A percentile compares a stretch with the other conserved stretches of the same genome.
These are phyloP conservation scores for Crax fasciolata DNA, from an alignment of 2,797 vertebrate genomes.

Conservation along the genomic window DNA sequence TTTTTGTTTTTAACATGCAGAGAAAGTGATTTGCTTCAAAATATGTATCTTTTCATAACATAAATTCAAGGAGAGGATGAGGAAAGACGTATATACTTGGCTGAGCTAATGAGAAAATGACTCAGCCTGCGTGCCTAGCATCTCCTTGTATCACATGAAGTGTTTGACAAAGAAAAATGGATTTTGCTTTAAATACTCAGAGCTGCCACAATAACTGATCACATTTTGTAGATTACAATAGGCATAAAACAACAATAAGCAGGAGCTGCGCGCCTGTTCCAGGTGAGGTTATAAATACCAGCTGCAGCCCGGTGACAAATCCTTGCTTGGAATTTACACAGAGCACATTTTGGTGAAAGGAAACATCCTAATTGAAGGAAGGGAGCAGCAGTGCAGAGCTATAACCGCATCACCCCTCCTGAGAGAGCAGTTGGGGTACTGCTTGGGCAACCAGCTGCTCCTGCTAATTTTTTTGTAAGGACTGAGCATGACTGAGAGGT, in stretches of 20 bases:
- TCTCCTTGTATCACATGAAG: slow-evolving; percentile 33
- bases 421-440: neutral
- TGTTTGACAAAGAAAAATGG: slow-evolving; percentile 78
- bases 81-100: neutral
- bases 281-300: neutral
- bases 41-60: slow-evolving; percentile 67
- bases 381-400: neutral
- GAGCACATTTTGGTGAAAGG: neutral
- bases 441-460: neutral
- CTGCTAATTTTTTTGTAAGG: neutral
- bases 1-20: slow-evolving; percentile 44
- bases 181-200: slow-evolving; percentile 57
- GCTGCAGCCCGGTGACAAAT: slow-evolving; percentile 3
- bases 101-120: slow-evolving; percentile 68
- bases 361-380: slow-evolving; percentile 30
- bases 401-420: neutral
- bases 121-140: slow-evolving; percentile 24
- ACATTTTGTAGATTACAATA: slow-evolving; percentile 29
- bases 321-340: neutral
- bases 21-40: slow-evolving; percentile 58
- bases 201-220: neutral
- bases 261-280: neutral
- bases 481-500: neutral
- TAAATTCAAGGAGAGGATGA: slow-evolving; percentile 44
- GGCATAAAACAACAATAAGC: neutral